These are phyloP conservation scores for Oligia fasciuncula DNA, from an alignment of 2,888 invertebrate genomes.

Conservation along the genomic window DNA sequence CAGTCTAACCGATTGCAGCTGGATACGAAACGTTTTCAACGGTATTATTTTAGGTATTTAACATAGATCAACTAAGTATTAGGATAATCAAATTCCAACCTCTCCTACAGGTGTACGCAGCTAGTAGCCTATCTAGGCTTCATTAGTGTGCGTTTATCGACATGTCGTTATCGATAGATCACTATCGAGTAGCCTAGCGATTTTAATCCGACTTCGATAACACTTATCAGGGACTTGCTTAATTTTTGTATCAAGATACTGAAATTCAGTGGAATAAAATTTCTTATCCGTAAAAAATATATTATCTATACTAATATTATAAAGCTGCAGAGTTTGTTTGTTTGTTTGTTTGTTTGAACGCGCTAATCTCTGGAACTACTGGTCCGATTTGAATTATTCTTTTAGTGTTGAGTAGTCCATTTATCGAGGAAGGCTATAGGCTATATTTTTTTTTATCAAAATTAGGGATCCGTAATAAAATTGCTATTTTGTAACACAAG, in stretches of 20 bases:
- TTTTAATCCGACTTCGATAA: constrained; percentile 82
- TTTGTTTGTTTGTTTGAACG: no score
- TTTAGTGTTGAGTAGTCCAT: no score
- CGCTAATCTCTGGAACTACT: no score
- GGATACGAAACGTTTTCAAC: not conserved
- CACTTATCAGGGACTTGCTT: constrained; percentile 68
- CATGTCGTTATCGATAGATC: constrained; percentile 77
- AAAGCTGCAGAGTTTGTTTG: no score
- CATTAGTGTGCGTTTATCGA: constrained; percentile 67
- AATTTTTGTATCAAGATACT: constrained; percentile 74
- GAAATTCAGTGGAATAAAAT: constrained; percentile 60
- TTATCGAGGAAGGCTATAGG: no score
- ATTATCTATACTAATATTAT: no score
- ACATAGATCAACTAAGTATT: not conserved
- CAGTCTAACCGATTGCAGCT: not conserved
- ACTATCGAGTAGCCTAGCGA: constrained; percentile 78
- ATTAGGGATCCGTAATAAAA: no score
- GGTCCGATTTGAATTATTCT: no score
- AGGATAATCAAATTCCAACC: constrained; percentile 13
- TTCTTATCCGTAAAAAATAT: constrained; percentile 35
- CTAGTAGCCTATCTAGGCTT: constrained; percentile 56
- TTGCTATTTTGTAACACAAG: no score
- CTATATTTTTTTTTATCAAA: no score
- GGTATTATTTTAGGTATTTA: not conserved
- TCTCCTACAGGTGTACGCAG: constrained; percentile 50